A percentile compares a stretch with the other conserved stretches of the same genome.
Conservation (phyloP, 2,113 vertebrate species). For the Apus apus region DNA sequence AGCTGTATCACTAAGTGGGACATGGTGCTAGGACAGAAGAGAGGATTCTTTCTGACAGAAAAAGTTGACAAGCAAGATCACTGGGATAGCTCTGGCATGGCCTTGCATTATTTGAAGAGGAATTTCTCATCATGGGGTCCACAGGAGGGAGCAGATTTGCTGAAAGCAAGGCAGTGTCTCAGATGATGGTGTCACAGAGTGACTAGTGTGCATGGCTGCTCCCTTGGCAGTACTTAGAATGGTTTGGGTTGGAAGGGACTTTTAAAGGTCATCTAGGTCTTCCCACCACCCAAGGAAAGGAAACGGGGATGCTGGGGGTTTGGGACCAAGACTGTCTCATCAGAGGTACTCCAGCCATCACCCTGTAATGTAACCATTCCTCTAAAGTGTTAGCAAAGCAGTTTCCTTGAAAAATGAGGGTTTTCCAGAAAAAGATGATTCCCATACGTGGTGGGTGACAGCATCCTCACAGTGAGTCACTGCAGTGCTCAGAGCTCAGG, state of each 20-base stretch:
- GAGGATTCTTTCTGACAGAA: not conserved
- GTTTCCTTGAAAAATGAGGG: not conserved
- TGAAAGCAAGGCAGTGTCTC: not conserved
- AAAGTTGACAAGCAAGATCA: rapidly evolving
- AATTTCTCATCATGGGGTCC: not conserved
- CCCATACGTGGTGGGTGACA: not conserved
- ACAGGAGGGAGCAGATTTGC: not conserved
- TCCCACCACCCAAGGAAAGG: not conserved
- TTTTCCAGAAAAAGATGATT: not conserved
- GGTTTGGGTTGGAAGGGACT: not conserved
- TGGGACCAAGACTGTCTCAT: not conserved
- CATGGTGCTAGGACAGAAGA: not conserved
- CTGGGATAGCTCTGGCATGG: not conserved
- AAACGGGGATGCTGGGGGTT: not conserved
- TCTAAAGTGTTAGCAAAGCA: not conserved
- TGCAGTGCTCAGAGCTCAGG: not conserved
- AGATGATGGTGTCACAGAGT: not conserved
- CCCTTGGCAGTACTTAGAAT: not conserved
- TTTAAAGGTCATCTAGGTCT: not conserved
- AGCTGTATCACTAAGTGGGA: not conserved
- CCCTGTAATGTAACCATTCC: not conserved
- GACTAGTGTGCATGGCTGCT: not conserved
- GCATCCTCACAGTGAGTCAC: not conserved
- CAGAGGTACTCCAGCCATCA: not conserved
- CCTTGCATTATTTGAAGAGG: not conserved